Evolutionary conservation across 2,113 vertebrate genomes (phyloP).

Genomic region (Pycnonotus jocosus): DNA sequence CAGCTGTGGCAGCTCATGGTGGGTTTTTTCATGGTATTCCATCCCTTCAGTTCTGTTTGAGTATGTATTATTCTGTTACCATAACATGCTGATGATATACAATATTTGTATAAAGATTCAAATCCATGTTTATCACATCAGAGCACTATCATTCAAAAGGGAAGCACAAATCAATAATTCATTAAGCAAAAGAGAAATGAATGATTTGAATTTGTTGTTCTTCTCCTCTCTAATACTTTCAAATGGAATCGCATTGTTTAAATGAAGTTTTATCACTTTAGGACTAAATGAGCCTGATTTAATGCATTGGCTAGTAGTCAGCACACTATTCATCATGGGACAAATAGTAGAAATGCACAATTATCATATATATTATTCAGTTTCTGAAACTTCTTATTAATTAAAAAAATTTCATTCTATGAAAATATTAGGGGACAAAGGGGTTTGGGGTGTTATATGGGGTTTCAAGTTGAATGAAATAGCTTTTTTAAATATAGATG

Average conservation of each 20-base stretch:
- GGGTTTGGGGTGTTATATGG: accelerated
- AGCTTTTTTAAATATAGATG: neutral
- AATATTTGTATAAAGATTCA: constrained; percentile 3
- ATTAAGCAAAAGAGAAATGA: constrained; percentile 6
- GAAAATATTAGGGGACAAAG: neutral
- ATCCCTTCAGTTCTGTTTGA: neutral
- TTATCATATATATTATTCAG: neutral
- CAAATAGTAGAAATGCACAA: neutral
- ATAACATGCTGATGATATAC: neutral
- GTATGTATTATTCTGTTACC: neutral
- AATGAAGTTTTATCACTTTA: constrained; percentile 1
- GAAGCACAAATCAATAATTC: constrained; percentile 42
- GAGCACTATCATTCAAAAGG: neutral
- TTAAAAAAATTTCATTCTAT: neutral
- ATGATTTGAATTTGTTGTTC: neutral
- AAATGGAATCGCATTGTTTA: neutral
- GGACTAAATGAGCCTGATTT: neutral
- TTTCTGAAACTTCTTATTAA: neutral
- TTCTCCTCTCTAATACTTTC: neutral
- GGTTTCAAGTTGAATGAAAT: neutral
- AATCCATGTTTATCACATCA: constrained; percentile 29
- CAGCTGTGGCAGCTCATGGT: neutral
- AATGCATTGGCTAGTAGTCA: neutral
- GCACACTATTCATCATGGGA: neutral
- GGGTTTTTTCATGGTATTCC: neutral